Evolutionary conservation across 2,888 invertebrate genomes (phyloP).

Genomic region (Aphodius granarius): DNA sequence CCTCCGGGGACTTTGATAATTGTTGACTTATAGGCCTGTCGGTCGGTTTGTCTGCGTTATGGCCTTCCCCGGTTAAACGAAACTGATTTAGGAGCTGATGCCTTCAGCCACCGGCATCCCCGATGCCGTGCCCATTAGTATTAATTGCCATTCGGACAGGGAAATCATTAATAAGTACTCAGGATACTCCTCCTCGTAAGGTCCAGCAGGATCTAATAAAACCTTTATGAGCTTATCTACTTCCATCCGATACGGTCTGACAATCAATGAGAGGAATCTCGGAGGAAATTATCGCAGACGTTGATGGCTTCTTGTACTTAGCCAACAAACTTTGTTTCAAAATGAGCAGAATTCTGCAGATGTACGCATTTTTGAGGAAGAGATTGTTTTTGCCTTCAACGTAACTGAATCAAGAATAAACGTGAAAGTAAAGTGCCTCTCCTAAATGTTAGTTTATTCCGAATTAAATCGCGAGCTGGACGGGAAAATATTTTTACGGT

Average conservation of each 20-base stretch:
- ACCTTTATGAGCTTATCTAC: not conserved
- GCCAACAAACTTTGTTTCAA: not conserved
- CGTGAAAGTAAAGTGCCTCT: not conserved
- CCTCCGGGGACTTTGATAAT: slow-evolving; percentile 48
- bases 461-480: not conserved
- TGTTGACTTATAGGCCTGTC: slow-evolving; percentile 52
- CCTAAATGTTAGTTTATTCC: not conserved
- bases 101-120: not conserved
- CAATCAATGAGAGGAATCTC: not conserved
- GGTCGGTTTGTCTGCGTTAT: slow-evolving; percentile 45
- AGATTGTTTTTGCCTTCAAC: too few species aligned
- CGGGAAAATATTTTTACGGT: not conserved
- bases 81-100: slow-evolving; percentile 19
- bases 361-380: too few species aligned
- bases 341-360: not conserved
- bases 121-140: slow-evolving; percentile 20
- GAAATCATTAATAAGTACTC: slow-evolving; percentile 8
- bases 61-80: slow-evolving; percentile 25
- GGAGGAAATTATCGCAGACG: not conserved
- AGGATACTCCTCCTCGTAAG: not conserved
- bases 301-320: not conserved
- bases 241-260: not conserved
- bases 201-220: slow-evolving; percentile 6
- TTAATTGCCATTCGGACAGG: slow-evolving; percentile 20
- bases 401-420: too few species aligned